phyloP scores from a whole-genome alignment of 2,888 invertebrate genomes.

The Carcina quercana region DNA sequence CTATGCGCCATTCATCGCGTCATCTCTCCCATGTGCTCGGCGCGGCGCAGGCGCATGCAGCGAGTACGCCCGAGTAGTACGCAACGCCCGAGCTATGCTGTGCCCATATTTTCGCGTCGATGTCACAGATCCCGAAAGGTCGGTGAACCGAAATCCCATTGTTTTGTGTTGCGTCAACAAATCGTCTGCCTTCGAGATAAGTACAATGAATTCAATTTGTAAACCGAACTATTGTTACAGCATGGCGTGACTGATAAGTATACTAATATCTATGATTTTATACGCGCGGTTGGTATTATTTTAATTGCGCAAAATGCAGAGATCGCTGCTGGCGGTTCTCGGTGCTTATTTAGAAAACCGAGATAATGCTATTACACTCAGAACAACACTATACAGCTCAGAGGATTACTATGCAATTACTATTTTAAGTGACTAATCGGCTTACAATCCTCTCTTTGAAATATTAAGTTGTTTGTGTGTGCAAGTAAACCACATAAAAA shows the following conservation, averaged over 20 bases:
- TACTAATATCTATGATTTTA: conserved; percentile 14
- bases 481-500: no score
- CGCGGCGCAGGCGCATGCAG: not conserved
- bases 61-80: conserved; percentile 18
- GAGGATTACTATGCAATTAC: no score
- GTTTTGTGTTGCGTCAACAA: conserved; percentile 67
- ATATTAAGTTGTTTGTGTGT: no score
- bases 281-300: conserved; percentile 20
- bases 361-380: no score
- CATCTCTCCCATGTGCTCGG: conserved; percentile 28
- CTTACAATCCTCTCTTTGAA: no score
- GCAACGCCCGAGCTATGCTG: conserved; percentile 40
- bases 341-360: not conserved
- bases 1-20: conserved; percentile 50
- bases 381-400: no score
- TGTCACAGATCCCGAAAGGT: conserved; percentile 69
- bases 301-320: conserved; percentile 22
- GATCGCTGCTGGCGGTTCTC: conserved; percentile 18
- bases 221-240: conserved; percentile 49
- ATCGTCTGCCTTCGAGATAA: conserved; percentile 60
- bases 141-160: conserved; percentile 66
- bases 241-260: conserved; percentile 49
- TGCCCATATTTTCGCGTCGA: conserved; percentile 64
- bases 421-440: no score
- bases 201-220: conserved; percentile 61